Base-by-base conservation (phyloP, 2,888 invertebrate species). In the Fragum fragum region DNA sequence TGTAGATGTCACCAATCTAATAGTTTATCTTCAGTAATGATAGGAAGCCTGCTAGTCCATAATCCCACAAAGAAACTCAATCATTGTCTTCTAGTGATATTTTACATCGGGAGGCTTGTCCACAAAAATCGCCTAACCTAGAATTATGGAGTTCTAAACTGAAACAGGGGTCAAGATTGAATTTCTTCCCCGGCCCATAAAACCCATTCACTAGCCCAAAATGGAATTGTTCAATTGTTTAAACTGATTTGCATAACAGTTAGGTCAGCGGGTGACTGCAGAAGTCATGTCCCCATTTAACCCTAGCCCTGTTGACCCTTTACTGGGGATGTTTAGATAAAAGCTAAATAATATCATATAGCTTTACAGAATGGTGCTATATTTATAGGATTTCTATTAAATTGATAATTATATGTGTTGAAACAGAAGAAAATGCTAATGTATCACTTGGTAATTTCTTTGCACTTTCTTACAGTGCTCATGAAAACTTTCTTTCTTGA, bases 161-260 rank as follows among this genome's bases (percentile, higher is more conserved):
- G 32, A 36, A 36, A 36, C 32, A 26, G 26, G 36, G 63, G 63
- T 32, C 21, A 21, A 28, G 63, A 63, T 63, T 63, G 28, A 63
- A 63, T 63, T 63, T 36, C 63, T 32, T 28, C 28, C n/a, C n/a
- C 63, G 32, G 32, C 63, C 63, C 21, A 63, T 63, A 63, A 63
- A 63, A 36, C 18, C 63, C 36, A 63, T 63, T 63, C 36, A 63
- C 36, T 0, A n/a, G 36, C 32, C 36, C 18, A 2, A n/a, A n/a
- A 28, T 32, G 63, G 32, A 36, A 36, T 36, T 36, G 32, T 36
- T 36, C 32, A 32, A 63, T 63, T 73, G 75, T 28, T 26, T 39
- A n/a, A 14, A 29, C 59, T 76, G 36, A 84, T 84, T 84, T 81
- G 84, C 84, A 84, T 84, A 84, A 84, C 84, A 81, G 84, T 84